Conservation (phyloP, 2,797 vertebrate genomes). For the Rhodeus uyekii region DNA sequence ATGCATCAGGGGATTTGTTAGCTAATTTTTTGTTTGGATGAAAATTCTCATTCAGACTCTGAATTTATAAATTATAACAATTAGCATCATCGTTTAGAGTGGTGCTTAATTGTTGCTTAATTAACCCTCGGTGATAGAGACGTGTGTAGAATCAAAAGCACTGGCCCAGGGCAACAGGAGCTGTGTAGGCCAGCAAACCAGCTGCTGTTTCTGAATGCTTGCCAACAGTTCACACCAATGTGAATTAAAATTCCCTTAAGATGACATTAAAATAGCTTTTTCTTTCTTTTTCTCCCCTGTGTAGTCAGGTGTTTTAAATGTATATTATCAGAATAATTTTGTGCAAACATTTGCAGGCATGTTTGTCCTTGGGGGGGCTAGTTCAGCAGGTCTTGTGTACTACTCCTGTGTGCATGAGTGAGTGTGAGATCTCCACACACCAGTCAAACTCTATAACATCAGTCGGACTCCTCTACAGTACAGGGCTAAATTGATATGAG, state of each 20-base stretch:
- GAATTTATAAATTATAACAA: slow-evolving; percentile 21
- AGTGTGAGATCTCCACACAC: slow-evolving; percentile 16
- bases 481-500: slow-evolving; percentile 48
- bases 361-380: background rate
- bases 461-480: slow-evolving; percentile 20
- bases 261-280: background rate
- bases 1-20: background rate
- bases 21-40: background rate
- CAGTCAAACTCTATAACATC: slow-evolving; percentile 44
- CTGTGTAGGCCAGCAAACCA: slow-evolving; percentile 26
- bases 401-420: slow-evolving; percentile 13
- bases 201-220: background rate
- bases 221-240: slow-evolving; percentile 15
- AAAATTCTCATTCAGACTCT: slow-evolving; percentile 5
- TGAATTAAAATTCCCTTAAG: slow-evolving; percentile 16
- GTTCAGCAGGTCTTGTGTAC: slow-evolving; percentile 5
- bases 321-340: background rate
- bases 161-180: slow-evolving; percentile 16
- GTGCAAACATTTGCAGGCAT: background rate
- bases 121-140: slow-evolving; percentile 38
- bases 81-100: background rate
- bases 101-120: slow-evolving; percentile 41
- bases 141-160: slow-evolving; percentile 41
- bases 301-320: background rate
- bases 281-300: background rate